phyloP scores from a whole-genome alignment of 2,888 invertebrate genomes.

The Apodemia zela region DNA sequence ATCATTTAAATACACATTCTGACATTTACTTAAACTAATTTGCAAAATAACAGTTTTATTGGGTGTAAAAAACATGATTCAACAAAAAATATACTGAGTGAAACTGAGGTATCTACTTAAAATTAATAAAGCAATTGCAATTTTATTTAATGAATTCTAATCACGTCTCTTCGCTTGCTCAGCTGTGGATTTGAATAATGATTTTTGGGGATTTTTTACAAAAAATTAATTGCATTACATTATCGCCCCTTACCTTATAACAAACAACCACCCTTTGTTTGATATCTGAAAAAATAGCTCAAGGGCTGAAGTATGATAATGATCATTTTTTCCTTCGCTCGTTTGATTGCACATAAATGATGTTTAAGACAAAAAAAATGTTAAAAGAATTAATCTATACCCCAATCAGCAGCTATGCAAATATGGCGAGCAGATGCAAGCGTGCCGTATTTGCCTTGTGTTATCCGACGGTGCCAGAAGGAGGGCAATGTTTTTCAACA shows the following conservation, averaged over 20 bases:
- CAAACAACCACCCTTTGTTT: conserved; percentile 77
- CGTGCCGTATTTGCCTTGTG: neutral
- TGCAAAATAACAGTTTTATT: too few relatives aligned
- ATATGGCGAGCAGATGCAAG: conserved; percentile 6
- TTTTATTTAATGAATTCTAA: conserved; percentile 47
- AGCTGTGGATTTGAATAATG: conserved; percentile 78
- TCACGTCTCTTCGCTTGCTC: conserved; percentile 63
- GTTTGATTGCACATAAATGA: conserved; percentile 76
- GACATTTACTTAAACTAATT: too few relatives aligned
- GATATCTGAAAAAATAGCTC: conserved; percentile 75
- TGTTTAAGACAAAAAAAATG: conserved; percentile 64
- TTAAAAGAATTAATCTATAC: conserved; percentile 3
- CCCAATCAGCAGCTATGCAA: conserved; percentile 7
- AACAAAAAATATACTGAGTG: too few relatives aligned
- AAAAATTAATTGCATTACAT: conserved; percentile 77
- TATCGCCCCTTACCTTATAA: conserved; percentile 79
- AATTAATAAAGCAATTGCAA: conserved; percentile 23
- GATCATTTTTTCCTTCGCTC: conserved; percentile 67
- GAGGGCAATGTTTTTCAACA: neutral
- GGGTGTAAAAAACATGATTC: too few relatives aligned
- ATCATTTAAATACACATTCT: too few relatives aligned
- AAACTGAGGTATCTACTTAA: neutral
- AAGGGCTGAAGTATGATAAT: conserved; percentile 79
- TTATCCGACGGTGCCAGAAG: neutral
- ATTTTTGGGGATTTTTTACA: conserved; percentile 59